phyloP scores from a whole-genome alignment of 92 coral and sea anemone species.

The Pocillopora meandrina region DNA sequence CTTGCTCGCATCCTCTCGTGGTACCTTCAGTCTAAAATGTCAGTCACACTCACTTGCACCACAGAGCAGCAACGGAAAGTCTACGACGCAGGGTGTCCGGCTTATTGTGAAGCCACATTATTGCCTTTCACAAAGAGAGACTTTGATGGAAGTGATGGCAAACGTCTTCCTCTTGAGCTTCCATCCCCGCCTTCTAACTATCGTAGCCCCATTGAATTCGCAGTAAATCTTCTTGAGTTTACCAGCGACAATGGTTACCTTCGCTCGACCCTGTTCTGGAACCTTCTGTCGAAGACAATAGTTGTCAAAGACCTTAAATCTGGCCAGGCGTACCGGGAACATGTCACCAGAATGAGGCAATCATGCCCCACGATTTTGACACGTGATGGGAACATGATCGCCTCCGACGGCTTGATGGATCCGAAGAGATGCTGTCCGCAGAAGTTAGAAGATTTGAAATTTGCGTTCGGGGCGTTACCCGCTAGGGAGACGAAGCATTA shows the following conservation, averaged over 20 bases:
- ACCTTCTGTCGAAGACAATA: conserved; percentile 74
- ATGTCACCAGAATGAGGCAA: conserved; percentile 71
- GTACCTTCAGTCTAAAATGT: conserved; percentile 81
- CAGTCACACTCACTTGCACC: conserved; percentile 72
- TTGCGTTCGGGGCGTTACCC: conserved; percentile 77
- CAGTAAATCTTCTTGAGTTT: conserved; percentile 83
- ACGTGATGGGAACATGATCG: conserved; percentile 86
- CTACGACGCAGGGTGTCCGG: conserved; percentile 71
- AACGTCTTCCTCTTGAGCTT: conserved; percentile 66
- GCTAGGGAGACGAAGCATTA: conserved; percentile 55
- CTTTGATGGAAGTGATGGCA: conserved; percentile 77
- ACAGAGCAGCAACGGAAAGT: conserved; percentile 84
- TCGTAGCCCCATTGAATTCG: conserved; percentile 75
- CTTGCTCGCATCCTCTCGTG: conserved; percentile 78
- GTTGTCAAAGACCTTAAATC: conserved; percentile 78
- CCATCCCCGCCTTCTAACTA: conserved; percentile 75
- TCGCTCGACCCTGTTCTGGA: conserved; percentile 78
- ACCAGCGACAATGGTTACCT: conserved; percentile 68
- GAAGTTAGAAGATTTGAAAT: conserved; percentile 54
- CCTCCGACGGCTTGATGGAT: conserved; percentile 87
- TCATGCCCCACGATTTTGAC: conserved; percentile 81
- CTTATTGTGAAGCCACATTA: conserved; percentile 91
- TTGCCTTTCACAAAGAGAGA: conserved; percentile 62
- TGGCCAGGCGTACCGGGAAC: conserved; percentile 84
- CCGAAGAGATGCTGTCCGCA: conserved; percentile 75